These are phyloP conservation scores for Cettia cetti DNA, from an alignment of 2,113 vertebrate species.

Conservation along the genomic window DNA sequence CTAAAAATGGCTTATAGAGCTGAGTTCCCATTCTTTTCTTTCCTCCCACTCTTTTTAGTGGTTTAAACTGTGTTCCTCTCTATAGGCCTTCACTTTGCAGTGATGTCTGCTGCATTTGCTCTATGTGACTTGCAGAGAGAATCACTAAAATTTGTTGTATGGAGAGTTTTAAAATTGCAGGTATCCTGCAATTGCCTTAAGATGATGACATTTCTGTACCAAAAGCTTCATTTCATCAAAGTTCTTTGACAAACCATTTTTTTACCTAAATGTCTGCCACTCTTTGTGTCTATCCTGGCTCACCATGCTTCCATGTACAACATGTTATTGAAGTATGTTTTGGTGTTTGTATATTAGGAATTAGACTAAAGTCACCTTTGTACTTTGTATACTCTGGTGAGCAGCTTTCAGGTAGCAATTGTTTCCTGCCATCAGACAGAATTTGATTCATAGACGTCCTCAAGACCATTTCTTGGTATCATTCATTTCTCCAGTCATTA, in stretches of 20 bases:
- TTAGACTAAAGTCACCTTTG: background rate
- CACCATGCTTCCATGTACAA: background rate
- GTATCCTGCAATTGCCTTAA: background rate
- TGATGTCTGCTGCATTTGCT: background rate
- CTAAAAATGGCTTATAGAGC: constrained; percentile 14
- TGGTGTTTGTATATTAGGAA: background rate
- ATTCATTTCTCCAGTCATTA: background rate
- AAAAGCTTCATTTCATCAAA: background rate
- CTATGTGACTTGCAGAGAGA: background rate
- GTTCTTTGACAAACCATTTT: background rate
- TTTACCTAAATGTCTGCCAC: background rate
- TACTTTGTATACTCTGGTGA: background rate
- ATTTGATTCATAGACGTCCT: background rate
- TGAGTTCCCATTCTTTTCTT: constrained; percentile 16
- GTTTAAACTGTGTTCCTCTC: constrained; percentile 19
- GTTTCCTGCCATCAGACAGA: background rate
- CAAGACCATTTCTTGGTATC: background rate
- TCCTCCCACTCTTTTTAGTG: constrained; percentile 23
- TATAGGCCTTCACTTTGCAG: background rate
- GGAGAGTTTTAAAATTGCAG: background rate
- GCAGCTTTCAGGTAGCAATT: background rate
- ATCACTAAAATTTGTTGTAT: background rate
- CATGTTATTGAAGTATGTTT: background rate
- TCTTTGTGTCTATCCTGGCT: background rate
- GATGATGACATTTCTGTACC: background rate